Percentiles rank a stretch among this genome's conserved stretches.
Conservation (phyloP, 2,888 invertebrate species). For the Fragum whitleyi region DNA sequence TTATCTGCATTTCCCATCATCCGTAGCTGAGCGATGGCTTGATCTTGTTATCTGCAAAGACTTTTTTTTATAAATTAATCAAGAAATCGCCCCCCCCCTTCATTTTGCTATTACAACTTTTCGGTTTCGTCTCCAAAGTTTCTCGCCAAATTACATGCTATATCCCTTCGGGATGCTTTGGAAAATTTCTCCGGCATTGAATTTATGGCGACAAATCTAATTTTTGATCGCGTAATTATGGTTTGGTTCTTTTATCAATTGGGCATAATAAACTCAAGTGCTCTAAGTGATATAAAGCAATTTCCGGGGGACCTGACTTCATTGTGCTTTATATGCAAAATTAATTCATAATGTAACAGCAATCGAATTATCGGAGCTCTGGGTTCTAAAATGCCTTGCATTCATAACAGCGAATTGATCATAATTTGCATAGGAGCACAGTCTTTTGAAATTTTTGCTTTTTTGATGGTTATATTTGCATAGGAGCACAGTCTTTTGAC, state of each 20-base stretch:
- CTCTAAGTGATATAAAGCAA: constrained; percentile 66
- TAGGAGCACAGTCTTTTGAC: too few species aligned
- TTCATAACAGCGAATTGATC: too few species aligned
- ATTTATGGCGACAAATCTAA: constrained; percentile 65
- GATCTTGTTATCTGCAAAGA: too few species aligned
- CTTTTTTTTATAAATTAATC: too few species aligned
- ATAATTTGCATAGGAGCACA: too few species aligned
- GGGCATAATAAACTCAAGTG: constrained; percentile 68
- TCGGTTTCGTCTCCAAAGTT: constrained; percentile 35
- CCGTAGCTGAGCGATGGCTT: too few species aligned
- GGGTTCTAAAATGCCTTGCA: too few species aligned
- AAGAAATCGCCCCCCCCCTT: too few species aligned
- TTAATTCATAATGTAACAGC: constrained; percentile 4
- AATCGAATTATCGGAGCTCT: constrained; percentile 5
- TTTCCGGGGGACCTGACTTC: constrained; percentile 59
- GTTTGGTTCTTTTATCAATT: constrained; percentile 68
- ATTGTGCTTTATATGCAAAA: constrained; percentile 59
- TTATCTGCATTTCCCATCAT: too few species aligned
- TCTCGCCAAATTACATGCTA: constrained; percentile 65
- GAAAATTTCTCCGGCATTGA: constrained; percentile 67
- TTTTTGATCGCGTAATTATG: constrained; percentile 65
- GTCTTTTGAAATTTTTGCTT: too few species aligned
- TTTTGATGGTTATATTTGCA: too few species aligned
- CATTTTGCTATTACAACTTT: too few species aligned
- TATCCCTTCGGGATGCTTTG: constrained; percentile 67